Evolutionary conservation across 2,888 invertebrate genomes (phyloP).

Genomic region (Amaurobius ferox): DNA sequence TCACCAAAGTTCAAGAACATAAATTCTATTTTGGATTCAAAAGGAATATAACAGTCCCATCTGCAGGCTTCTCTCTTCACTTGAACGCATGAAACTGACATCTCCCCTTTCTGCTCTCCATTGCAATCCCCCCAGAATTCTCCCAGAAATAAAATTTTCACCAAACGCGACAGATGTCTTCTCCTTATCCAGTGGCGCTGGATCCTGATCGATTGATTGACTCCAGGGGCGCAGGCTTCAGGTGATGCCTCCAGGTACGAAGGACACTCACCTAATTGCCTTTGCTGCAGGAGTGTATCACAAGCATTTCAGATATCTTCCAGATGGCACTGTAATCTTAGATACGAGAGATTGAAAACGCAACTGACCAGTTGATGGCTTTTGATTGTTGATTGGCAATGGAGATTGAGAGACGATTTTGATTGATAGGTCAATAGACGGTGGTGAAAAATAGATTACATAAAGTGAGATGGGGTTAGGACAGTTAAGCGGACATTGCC

Average conservation of each 20-base stretch:
- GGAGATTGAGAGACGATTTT: neutral
- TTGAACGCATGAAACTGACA: too few relatives aligned
- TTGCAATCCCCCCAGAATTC: neutral
- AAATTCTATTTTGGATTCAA: too few relatives aligned
- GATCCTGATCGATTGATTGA: conserved; percentile 23
- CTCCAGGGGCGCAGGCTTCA: conserved; percentile 30
- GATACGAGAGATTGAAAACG: conserved; percentile 27
- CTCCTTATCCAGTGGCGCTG: neutral
- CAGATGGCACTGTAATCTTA: conserved; percentile 55
- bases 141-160: neutral
- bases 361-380: conserved; percentile 46
- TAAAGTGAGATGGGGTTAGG: neutral
- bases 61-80: too few relatives aligned
- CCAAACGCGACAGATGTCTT: neutral
- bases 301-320: conserved; percentile 16
- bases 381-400: neutral
- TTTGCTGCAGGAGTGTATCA: neutral
- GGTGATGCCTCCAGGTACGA: conserved; percentile 67
- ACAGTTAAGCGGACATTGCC: too few relatives aligned
- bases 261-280: neutral
- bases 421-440: neutral
- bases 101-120: too few relatives aligned
- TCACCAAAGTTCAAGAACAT: too few relatives aligned
- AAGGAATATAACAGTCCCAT: too few relatives aligned
- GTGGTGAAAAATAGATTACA: neutral